Conservation (phyloP, 2,113 vertebrate genomes). For the Burhinus bistriatus region DNA sequence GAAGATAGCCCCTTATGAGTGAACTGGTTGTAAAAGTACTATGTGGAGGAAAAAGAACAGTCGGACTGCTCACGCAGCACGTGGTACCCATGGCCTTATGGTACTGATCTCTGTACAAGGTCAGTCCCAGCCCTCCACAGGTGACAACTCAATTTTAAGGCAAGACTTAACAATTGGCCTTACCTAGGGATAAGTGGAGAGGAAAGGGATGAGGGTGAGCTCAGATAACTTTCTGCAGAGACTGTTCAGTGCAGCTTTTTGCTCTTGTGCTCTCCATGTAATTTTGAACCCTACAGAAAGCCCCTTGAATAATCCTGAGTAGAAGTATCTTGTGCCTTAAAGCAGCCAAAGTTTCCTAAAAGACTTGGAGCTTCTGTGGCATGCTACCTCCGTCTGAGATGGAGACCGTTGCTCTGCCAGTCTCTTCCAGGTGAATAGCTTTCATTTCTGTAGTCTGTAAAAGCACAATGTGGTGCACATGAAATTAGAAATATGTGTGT, state of each 20-base stretch:
- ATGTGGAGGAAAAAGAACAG: not conserved
- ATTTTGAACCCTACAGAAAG: not conserved
- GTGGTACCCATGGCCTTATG: not conserved
- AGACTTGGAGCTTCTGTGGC: not conserved
- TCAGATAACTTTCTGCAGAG: not conserved
- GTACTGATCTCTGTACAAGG: not conserved
- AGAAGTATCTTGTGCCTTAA: not conserved
- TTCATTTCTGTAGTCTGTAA: not conserved
- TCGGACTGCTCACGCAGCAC: fast-evolving
- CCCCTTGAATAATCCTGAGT: not conserved
- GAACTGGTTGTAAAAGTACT: not conserved
- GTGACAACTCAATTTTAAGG: not conserved
- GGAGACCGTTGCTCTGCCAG: not conserved
- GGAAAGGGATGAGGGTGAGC: not conserved
- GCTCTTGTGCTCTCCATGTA: not conserved
- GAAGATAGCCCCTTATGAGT: not conserved
- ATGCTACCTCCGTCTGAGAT: not conserved
- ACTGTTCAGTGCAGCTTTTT: not conserved
- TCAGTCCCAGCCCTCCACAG: not conserved
- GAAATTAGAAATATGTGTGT: not conserved
- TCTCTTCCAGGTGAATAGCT: not conserved
- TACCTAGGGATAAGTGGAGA: not conserved
- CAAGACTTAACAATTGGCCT: not conserved
- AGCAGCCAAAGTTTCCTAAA: not conserved
- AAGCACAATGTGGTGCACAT: not conserved